Base-by-base conservation (phyloP, 1,140 invertebrate species). In the Sminthurinus signatus region DNA sequence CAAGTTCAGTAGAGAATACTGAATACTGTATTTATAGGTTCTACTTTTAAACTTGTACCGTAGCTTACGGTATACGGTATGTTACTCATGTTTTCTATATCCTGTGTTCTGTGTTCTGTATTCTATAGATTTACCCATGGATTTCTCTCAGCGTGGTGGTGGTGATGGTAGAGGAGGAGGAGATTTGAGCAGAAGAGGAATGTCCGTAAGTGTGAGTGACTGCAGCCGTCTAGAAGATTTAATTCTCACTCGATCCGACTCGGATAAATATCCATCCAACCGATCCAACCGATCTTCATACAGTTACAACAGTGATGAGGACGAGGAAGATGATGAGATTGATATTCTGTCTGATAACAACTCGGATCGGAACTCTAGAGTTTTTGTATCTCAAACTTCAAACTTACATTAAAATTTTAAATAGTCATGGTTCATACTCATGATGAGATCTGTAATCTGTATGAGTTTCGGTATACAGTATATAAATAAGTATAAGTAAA, bases 301-400 rank as follows among this genome's bases (percentile, higher is more conserved):
- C 36, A 69, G 55, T 27, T 60, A 62, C 46, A 62, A 56, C 29
- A 50, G 32, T 10, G 63, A 66, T 27, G 64, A 67, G 29, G 66
- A 68, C 21, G 65, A 67, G 23, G 62, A 67, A 2, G 69, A 67
- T 8, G 70, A 69, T 56, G 70, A 72, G 32, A 72, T 72, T 63
- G 70, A 72, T 31, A 65, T 72, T 31, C 21, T 69, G 15, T 55
- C 67, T 15, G 67, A 68, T 46, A 17, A 25, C 8, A 28, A 57
- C 42, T 10, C 15, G 4, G 43, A 60, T 4, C 14, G 55, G 14
- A 27, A 57, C 25, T 21, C n/a, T 39, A 14, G 14, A 2, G 8
- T 3, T 15, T 50, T 61, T 25, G 44, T 19, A 25, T 4, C 17
- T 29, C 44, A 57, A 32, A 8, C 32, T 36, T 36, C 32, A 36